phyloP scores from a whole-genome alignment of 1,140 invertebrate genomes.

The Zelostemma sp. region DNA sequence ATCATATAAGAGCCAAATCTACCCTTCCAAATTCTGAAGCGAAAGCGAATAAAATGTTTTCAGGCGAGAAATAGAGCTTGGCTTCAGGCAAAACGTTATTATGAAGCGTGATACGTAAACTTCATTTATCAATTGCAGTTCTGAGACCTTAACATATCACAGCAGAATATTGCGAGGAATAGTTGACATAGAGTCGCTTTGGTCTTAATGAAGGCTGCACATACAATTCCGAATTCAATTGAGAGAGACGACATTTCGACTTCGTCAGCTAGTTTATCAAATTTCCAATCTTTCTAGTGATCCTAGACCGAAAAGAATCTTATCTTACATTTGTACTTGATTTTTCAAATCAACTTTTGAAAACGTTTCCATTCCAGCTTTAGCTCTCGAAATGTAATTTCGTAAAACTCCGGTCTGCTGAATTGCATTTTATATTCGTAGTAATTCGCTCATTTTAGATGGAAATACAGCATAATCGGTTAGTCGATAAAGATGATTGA shows the following conservation, averaged over 20 bases:
- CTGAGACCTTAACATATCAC: conserved; percentile 8
- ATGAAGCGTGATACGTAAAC: conserved; percentile 8
- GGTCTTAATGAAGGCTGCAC: conserved; percentile 26
- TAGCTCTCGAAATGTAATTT: no score
- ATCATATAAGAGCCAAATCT: no score
- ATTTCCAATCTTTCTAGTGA: no score
- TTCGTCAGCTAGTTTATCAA: conserved; percentile 25
- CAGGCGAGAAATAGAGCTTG: conserved; percentile 16
- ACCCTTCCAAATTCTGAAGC: neutral
- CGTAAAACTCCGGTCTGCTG: no score
- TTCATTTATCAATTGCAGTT: conserved; percentile 17
- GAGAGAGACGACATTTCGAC: conserved; percentile 27
- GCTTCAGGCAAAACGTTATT: conserved; percentile 12
- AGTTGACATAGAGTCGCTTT: conserved; percentile 18
- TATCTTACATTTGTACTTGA: no score
- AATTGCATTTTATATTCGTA: no score
- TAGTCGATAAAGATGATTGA: no score
- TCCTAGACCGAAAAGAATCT: no score
- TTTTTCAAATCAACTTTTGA: no score
- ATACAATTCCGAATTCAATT: conserved; percentile 24
- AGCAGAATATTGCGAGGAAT: conserved; percentile 23
- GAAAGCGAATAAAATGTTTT: neutral
- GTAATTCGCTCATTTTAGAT: no score
- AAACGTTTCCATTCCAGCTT: no score
- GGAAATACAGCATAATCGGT: no score